Conservation (phyloP, 2,888 invertebrate genomes). For the Ecliptopera silaceata region DNA sequence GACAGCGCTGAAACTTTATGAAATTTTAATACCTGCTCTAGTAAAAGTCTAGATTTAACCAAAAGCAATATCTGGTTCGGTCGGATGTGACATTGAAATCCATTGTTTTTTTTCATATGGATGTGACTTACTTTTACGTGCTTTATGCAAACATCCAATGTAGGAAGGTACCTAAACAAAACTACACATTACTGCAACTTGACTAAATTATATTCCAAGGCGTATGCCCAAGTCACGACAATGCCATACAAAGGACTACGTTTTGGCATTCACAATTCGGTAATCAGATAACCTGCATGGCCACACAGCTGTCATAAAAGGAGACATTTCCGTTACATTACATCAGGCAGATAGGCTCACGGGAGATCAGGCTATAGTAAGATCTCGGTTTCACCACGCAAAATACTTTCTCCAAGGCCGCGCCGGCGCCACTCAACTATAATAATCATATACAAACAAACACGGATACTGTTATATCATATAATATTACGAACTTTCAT, state of each 20-base stretch:
- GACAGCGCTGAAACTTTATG: conserved; percentile 60
- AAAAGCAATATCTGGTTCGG: neutral
- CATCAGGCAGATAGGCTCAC: conserved; percentile 39
- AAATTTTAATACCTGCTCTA: conserved; percentile 67
- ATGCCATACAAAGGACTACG: neutral
- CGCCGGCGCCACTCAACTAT: conserved; percentile 50
- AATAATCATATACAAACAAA: conserved; percentile 55
- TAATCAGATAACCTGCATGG: conserved; percentile 19
- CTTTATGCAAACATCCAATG: neutral
- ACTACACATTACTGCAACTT: neutral
- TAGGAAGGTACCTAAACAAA: neutral
- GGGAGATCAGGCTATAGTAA: conserved; percentile 48
- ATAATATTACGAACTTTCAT: conserved; percentile 54
- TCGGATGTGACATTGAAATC: neutral
- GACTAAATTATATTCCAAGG: neutral
- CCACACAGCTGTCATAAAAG: conserved; percentile 29
- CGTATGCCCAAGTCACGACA: conserved; percentile 7
- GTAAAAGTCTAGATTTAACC: conserved; percentile 47
- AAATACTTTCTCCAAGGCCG: conserved; percentile 75
- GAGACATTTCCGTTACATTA: conserved; percentile 45
- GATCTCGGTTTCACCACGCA: conserved; percentile 62
- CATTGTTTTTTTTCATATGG: neutral
- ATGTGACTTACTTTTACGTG: too few species aligned
- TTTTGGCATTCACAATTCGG: conserved; percentile 28
- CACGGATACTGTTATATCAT: conserved; percentile 67